Evolutionary conservation across 2,113 vertebrate species (phyloP), one percentile per base, ranked within the genome.

Genomic region (Tyrannus savana): DNA sequence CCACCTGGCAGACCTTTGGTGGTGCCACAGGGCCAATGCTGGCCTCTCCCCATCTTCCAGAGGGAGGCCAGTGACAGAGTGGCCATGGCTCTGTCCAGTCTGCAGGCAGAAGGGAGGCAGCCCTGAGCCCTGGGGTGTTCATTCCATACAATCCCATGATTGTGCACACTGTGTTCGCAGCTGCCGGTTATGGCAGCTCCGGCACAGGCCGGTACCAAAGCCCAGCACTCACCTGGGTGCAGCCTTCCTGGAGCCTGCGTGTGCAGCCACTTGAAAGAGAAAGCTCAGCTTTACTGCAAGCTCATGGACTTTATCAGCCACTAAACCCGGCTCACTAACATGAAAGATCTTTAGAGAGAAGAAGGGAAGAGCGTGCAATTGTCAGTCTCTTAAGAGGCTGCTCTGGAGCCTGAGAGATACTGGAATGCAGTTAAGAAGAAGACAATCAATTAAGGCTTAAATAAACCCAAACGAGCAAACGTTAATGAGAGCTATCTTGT

Each of bases 391-490:
- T 60, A 83, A 95, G 83, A 90, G 75, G 23, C 94, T 91, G 78
- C 30, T 77, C 85, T 37, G 83, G 41, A 87, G 89, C 82, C 64
- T 23, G 66, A 64, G 74, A 82, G 89, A 96, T 95, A 95, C 60
- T 49, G 84, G 77, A 73, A 76, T 0, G 19, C 74, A 52, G 87
- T 83, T 87, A 89, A 95, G 84, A 53, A 87, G 83, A 79, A 94
- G 87, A 93, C 89, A 87, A 95, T 95, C 88, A 92, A 91, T 94
- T 97, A 93, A 84, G 37, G 84, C 91, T 96, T 93, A 96, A 95
- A 95, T 74, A 95, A 96, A 96, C 87, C 76, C 84, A 95, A 91
- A 95, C 3, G 35, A 95, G 84, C 74, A 82, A 93, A 87, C 71
- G 7, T 52, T 95, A 96, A 94, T 89, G 89, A 94, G 89, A 68